Base-by-base conservation (phyloP, 2,888 invertebrate species). In the Pollenia labialis region DNA sequence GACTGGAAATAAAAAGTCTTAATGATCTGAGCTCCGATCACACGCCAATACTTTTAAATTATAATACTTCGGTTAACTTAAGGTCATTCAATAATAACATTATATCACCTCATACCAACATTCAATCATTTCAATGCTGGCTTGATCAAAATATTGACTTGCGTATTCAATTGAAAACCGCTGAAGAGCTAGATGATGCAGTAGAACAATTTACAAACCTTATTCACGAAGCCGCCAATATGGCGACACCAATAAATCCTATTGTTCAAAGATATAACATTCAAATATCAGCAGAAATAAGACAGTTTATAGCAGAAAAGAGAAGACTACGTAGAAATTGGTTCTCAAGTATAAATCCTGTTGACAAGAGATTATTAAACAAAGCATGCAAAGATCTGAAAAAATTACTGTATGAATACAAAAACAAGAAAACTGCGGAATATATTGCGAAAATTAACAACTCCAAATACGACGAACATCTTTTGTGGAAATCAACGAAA, bases 21-120 rank as follows among this genome's bases (percentile, higher is more conserved):
- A 40, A 69, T 71, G 76, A 81, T 2, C n/a, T 82, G 40, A 82
- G 64, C 54, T 80, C 82, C n/a, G 82, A 86, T 32, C 86, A 86
- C 46, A 69, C 76, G 11, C 66, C 85, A 18, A 68, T 82, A 54
- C 71, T 86, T n/a, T 46, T 86, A 23, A 74, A 56, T 58, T 60
- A 42, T 52, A 44, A 40, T 32, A 58, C 58, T 4, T n/a, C 11
- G n/a, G 7, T 32, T n/a, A 14, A 54, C 16, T 18, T 42, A 18
- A 72, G 11, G 14, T 44, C 44, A 14, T 32, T 40, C 10, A 50
- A 62, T n/a, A n/a, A 11, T 14, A 60, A 50, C 40, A 62, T 74
- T 60, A 12, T 50, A 60, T 60, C 60, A n/a, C 3, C 16, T 18
- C 12, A 42, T 18, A 52, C 44, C 3, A 48, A 60, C n/a, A 32